Evolutionary conservation across 2,113 vertebrate genomes (phyloP), one percentile per base, ranked within the genome.

Genomic region (Gallinago jamesoni): DNA sequence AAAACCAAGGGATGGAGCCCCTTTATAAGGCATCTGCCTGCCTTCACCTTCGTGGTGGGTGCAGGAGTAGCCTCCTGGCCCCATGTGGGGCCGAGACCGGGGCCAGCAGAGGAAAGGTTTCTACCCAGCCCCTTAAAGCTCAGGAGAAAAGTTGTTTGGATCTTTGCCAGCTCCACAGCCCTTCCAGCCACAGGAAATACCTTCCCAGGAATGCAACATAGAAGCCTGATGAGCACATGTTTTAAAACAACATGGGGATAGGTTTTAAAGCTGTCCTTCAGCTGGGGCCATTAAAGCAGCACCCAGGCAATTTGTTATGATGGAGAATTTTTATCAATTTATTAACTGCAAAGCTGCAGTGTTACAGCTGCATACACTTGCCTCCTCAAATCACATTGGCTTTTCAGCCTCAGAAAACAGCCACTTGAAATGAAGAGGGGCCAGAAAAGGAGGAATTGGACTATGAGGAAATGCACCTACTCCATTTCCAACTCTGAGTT

Each of bases 31-130:
- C 35, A 60, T 7, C 27, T 48, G 41, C 23, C n/a, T 64, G 23
- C 25, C 21, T 47, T 35, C 24, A 8, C 24, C 41, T 35, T 45
- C 1, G 0, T 0, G 16, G 48, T 17, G 2, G 30, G 13, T n/a
- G 39, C 35, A 59, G 56, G 24, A 77, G 63, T 2, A 1, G 20
- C 59, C 43, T 35, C 48, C 55, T 21, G 23, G n/a, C 48, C 35
- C 28, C 1, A 0, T 3, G 2, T 1, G 1, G 25, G 28, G 30
- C 79, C 6, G 10, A 59, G 19, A 33, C 21, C 6, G 0, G 0
- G 81, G 31, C 25, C 2, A 1, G 25, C 43, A 63, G 8, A 33
- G 14, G 27, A 14, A 27, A 60, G 4, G 9, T 57, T 84, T 56
- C 30, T 60, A 47, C 16, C 43, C 50, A 43, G 39, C 31, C 2